Base-by-base conservation (phyloP, 2,888 invertebrate species). In the Eubasilissa splendida region DNA sequence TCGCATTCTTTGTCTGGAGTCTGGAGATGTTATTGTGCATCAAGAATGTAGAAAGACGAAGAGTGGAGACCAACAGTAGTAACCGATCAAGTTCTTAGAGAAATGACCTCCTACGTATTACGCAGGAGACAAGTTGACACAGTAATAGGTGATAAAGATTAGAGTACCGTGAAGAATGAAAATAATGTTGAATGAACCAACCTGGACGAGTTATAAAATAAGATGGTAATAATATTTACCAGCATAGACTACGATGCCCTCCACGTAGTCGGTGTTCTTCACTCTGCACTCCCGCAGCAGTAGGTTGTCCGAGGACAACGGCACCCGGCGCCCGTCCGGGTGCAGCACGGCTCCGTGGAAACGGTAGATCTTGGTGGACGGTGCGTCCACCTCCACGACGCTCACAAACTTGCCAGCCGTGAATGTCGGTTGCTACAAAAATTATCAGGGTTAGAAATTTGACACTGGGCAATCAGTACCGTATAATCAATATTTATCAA, bases 221-320 rank as follows among this genome's bases (percentile, higher is more conserved):
- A 22, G 1, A 22, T 1, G 1, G 53, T 53, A 14, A 53, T 7
- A 60, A 65, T 76, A 81, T 86, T 86, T 87, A 93, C 94, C 96
- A 84, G 97, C 97, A 91, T 99, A 99, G 77, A 99, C 96, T 73
- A 99, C 97, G 86, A 99, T 95, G 80, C 99, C 99, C 88, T 99
- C 99, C 60, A 99, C 93, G 88, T 93, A 99, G 88, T 98, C 98
- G 10, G 99, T 99, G 88, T 99, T 99, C 90, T 98, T 97, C 85
- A 99, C 92, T 84, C 96, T 93, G 88, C 98, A 99, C 87, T 98
- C 99, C 86, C 99, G 92, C 83, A 99, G 92, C 85, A 99, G 90
- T 84, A 99, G 92, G 90, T 98, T 97, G 86, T 97, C 97, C 77
- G 97, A 96, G 85, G 93, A 93, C 78, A 98, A 93, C 81, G 96